Base-by-base conservation (phyloP, 1,140 invertebrate species). In the Drosophila sturtevanti region DNA sequence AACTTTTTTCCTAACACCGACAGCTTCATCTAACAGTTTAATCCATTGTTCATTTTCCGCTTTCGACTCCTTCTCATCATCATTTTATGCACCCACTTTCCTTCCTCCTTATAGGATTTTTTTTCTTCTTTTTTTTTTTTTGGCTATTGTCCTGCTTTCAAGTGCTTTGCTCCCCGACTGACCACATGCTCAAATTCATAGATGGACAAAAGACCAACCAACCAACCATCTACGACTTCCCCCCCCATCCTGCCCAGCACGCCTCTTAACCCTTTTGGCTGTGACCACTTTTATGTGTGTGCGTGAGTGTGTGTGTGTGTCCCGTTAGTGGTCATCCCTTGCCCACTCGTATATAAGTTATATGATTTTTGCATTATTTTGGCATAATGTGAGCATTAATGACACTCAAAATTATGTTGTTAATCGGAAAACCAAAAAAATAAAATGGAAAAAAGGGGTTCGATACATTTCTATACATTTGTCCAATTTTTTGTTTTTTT, bases 351-450 rank as follows among this genome's bases (percentile, higher is more conserved):
- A 4, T 7, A 21, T 87, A 87, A 87, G 66, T 87, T 82, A 87
- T 87, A 87, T 87, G 84, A 89, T 89, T 87, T 89, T 70, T 87
- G 82, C 79, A 87, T 87, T 87, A 87, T 79, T 87, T 87, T 82
- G 82, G 79, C 82, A 78, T 87, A 87, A 87, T 87, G 82, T 87
- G 75, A 79, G 72, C 82, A 87, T 87, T 87, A 87, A 89, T 82
- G 82, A 87, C 84, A 87, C 82, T 87, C 63, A 72, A 79, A 82
- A 87, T 87, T 71, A 87, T 87, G 84, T 87, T 87, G 82, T 87
- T 87, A 87, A 87, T 87, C 79, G 82, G 62, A 76, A 31, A 11
- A 56, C 27, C 27, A 31, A 31, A 31, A 31, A 31, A 31, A 31
- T 31, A 31, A 4, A 24, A 35, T 0, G 3, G 7, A 16, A 18